Conservation (phyloP, 2,888 invertebrate species). For the Steinernema carpocapsae region DNA sequence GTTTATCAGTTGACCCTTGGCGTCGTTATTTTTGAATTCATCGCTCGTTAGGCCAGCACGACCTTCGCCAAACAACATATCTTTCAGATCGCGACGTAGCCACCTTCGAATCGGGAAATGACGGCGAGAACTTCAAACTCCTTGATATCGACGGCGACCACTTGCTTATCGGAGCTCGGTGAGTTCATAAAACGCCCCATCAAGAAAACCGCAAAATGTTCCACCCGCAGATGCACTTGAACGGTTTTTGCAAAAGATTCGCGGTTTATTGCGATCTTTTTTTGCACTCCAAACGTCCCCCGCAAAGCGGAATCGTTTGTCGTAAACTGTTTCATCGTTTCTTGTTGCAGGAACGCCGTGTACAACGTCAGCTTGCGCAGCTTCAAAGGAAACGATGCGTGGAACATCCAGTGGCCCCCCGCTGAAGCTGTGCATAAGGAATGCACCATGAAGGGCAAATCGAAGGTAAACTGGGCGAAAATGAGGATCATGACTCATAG, state of each 20-base stretch:
- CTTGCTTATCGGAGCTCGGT: constrained; percentile 87
- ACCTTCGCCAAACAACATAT: not conserved
- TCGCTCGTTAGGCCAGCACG: not conserved
- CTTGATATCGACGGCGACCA: constrained; percentile 84
- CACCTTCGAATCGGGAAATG: constrained; percentile 75
- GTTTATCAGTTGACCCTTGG: not conserved
- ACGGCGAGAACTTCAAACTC: constrained; percentile 81
- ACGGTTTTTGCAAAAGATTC: not conserved
- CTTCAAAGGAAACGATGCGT: constrained; percentile 8
- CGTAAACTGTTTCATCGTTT: not conserved
- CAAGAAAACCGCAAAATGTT: not conserved
- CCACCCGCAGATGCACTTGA: not conserved
- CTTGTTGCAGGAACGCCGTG: constrained; percentile 15
- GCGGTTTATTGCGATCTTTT: not conserved
- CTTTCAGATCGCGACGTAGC: not conserved
- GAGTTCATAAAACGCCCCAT: constrained; percentile 70
- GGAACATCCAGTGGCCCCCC: constrained; percentile 18
- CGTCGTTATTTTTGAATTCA: not conserved
- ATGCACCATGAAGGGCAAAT: constrained; percentile 21
- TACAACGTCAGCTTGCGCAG: constrained; percentile 12
- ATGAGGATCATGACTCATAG: not conserved
- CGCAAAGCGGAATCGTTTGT: not conserved
- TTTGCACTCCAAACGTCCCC: not conserved
- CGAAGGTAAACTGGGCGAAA: not conserved
- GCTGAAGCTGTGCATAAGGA: constrained; percentile 8